phyloP scores from a whole-genome alignment of 2,797 vertebrate genomes.

The Brachyrhaphis roseni region DNA sequence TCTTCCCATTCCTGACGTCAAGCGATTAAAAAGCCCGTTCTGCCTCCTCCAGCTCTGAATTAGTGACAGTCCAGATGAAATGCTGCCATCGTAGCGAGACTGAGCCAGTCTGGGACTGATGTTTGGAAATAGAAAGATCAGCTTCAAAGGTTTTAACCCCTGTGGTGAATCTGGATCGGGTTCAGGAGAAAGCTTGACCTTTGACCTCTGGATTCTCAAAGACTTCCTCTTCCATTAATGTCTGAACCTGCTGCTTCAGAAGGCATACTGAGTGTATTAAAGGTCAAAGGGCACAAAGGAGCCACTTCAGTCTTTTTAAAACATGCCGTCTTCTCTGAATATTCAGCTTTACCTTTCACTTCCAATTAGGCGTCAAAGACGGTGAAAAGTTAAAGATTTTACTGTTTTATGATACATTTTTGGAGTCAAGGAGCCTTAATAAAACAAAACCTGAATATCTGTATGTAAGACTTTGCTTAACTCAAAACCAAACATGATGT shows the following conservation, averaged over 20 bases:
- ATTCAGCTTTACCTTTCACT: neutral
- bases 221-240: constrained; percentile 45
- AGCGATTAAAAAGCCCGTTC: constrained; percentile 14
- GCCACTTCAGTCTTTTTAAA: neutral
- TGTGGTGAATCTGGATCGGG: constrained; percentile 10
- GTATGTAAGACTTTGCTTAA: too few relatives aligned
- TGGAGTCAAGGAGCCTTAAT: neutral
- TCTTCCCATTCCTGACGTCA: constrained; percentile 58
- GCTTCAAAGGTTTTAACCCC: constrained; percentile 22
- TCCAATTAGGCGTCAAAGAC: neutral
- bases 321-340: neutral
- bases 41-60: constrained; percentile 53
- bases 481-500: too few relatives aligned
- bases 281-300: constrained; percentile 1
- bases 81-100: neutral
- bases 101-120: neutral
- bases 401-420: neutral
- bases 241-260: constrained; percentile 36
- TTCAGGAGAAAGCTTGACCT: constrained; percentile 25
- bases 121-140: constrained; percentile 1
- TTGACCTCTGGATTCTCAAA: constrained; percentile 31
- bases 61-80: constrained; percentile 64
- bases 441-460: neutral
- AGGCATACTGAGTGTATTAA: neutral
- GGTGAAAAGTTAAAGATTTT: neutral